phyloP scores from a whole-genome alignment of 1,140 invertebrate genomes.

The Anoplophora glabripennis region DNA sequence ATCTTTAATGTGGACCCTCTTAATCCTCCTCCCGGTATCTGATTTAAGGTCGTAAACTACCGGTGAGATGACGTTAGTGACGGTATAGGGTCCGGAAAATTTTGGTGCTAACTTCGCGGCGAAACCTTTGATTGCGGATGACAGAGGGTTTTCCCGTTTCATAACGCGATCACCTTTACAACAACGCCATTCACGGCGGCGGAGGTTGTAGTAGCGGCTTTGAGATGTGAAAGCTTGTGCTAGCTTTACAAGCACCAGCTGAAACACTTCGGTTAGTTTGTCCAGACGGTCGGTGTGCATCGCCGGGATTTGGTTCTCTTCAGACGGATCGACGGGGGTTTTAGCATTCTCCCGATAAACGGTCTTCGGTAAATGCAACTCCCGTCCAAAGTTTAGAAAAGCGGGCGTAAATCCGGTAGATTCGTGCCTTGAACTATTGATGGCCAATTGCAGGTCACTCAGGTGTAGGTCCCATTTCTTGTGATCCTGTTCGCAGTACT shows the following conservation, averaged over 20 bases:
- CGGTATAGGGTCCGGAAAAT: constrained; percentile 25
- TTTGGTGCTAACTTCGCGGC: constrained; percentile 24
- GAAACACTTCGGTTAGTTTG: not conserved
- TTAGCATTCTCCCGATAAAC: not conserved
- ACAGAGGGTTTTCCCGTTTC: constrained; percentile 20
- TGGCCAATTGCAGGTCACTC: not conserved
- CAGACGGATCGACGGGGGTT: not conserved
- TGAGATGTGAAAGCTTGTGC: too few relatives aligned
- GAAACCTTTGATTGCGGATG: constrained; percentile 13
- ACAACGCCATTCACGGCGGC: constrained; percentile 16
- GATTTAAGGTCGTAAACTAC: constrained; percentile 16
- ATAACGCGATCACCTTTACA: constrained; percentile 18
- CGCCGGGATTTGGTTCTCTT: not conserved
- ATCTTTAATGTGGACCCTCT: not conserved
- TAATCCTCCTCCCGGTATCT: not conserved
- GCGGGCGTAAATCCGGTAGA: constrained; percentile 10
- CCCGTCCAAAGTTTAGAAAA: constrained; percentile 15
- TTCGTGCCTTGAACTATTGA: constrained; percentile 2
- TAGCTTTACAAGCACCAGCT: too few relatives aligned
- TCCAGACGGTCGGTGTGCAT: not conserved
- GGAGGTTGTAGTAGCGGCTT: constrained; percentile 5
- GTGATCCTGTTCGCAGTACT: constrained; percentile 33
- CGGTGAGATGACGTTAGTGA: not conserved
- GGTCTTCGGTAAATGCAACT: not conserved
- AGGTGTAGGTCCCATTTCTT: not conserved